Evolutionary conservation across 2,888 invertebrate species (phyloP).

Genomic region (Callimorpha dominula): DNA sequence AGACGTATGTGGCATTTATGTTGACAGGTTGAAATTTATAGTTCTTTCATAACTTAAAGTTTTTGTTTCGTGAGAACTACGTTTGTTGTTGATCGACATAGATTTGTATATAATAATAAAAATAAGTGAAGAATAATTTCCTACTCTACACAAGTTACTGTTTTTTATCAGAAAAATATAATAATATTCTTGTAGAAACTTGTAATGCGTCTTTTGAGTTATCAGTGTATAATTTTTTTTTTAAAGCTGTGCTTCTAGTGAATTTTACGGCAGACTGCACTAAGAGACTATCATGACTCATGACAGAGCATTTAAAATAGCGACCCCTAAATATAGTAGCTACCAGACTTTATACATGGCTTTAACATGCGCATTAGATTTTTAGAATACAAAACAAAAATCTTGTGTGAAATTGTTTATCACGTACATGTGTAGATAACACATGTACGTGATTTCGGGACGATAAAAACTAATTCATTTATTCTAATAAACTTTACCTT

Average conservation of each 20-base stretch:
- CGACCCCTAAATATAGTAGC: no score
- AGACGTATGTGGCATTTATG: conserved; percentile 26
- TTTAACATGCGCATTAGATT: no score
- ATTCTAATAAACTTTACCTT: no score
- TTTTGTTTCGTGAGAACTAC: conserved; percentile 17
- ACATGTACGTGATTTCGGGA: no score
- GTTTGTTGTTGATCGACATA: conserved; percentile 5
- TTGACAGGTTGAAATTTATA: conserved; percentile 28
- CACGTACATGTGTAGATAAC: no score
- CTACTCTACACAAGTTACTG: background rate
- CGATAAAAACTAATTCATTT: no score
- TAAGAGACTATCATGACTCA: background rate
- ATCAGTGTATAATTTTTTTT: background rate
- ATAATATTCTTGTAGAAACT: background rate
- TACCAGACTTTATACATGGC: no score
- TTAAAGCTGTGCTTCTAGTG: background rate
- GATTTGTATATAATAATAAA: no score
- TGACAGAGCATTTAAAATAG: no score
- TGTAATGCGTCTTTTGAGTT: background rate
- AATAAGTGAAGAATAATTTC: no score
- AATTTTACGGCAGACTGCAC: background rate
- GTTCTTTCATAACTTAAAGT: conserved; percentile 20
- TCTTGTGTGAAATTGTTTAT: no score
- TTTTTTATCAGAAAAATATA: background rate
- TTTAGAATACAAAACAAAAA: no score